Conservation (phyloP, 2,797 vertebrate species). For the Acanthurus tractus region DNA sequence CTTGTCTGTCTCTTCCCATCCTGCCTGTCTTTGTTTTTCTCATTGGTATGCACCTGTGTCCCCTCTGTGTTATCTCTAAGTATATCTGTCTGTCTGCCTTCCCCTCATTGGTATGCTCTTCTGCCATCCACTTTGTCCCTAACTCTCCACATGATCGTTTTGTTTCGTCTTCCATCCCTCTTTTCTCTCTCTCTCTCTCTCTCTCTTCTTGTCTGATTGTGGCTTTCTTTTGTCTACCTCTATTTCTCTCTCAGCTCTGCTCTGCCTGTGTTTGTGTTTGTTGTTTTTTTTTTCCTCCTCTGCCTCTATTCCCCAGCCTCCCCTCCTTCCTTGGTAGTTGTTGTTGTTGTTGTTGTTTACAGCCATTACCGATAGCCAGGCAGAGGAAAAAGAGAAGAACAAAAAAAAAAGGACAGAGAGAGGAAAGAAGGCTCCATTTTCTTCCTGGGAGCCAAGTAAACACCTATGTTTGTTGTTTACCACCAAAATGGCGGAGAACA, state of each 20-base stretch:
- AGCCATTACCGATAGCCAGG: conserved; percentile 63
- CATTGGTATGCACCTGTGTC: conserved; percentile 70
- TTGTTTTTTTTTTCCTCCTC: conserved; percentile 61
- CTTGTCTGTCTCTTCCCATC: conserved; percentile 29
- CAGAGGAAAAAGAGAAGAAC: conserved; percentile 46
- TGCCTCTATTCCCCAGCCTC: conserved; percentile 48
- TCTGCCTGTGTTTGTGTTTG: conserved; percentile 59
- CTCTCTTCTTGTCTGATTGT: conserved; percentile 62
- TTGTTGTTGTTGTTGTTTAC: conserved; percentile 81
- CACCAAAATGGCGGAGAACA: conserved; percentile 70
- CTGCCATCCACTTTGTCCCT: conserved; percentile 67
- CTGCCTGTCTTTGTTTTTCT: conserved; percentile 51
- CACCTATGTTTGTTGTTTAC: conserved; percentile 80
- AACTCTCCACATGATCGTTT: conserved; percentile 74
- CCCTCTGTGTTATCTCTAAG: conserved; percentile 63
- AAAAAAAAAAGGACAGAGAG: conserved; percentile 41
- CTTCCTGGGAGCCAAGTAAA: conserved; percentile 69
- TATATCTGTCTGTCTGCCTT: conserved; percentile 70
- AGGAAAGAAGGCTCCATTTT: conserved; percentile 67
- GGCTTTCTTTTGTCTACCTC: conserved; percentile 66
- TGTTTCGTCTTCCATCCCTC: conserved; percentile 46
- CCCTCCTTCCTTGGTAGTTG: conserved; percentile 37
- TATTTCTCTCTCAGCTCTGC: conserved; percentile 55
- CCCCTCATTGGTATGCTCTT: conserved; percentile 74
- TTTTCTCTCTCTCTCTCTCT: conserved; percentile 18